Conservation (phyloP, 2,797 vertebrate genomes). For the Potorous gilbertii region DNA sequence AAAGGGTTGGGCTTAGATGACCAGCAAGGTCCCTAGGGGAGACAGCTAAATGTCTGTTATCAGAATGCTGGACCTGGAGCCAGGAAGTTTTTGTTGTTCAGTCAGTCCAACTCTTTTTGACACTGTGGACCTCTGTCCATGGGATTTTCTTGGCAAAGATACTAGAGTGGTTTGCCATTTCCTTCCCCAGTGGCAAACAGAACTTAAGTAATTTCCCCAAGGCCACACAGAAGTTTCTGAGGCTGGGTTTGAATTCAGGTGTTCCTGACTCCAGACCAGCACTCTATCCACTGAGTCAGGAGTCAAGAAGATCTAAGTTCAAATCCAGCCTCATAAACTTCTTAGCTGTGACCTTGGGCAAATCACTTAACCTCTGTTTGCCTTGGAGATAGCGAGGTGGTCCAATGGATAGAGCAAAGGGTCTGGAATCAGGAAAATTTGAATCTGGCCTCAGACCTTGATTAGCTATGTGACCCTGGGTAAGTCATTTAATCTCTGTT, state of each 20-base stretch:
- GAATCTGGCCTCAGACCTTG: not conserved
- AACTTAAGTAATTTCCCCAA: not conserved
- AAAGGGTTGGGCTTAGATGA: not conserved
- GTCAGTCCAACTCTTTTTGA: not conserved
- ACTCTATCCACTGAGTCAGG: not conserved
- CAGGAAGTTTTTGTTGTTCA: not conserved
- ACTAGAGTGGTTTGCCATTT: not conserved
- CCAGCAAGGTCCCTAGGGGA: not conserved
- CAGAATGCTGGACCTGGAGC: too few relatives aligned
- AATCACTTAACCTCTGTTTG: not conserved
- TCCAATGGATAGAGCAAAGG: too few relatives aligned
- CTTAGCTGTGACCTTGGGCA: not conserved
- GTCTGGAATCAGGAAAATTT: not conserved
- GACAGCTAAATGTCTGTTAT: too few relatives aligned
- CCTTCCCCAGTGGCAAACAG: not conserved
- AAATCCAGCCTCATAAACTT: not conserved
- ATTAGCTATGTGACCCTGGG: not conserved
- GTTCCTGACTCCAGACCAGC: not conserved
- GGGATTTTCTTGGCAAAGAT: not conserved
- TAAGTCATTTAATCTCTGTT: not conserved
- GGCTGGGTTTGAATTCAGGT: not conserved
- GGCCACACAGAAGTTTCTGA: not conserved
- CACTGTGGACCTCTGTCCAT: not conserved
- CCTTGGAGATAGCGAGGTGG: not conserved
- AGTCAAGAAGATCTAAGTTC: not conserved